Evolutionary conservation across 2,797 vertebrate species (phyloP), one percentile per base, ranked within the genome.

Genomic region (Phylloscopus collybita): DNA sequence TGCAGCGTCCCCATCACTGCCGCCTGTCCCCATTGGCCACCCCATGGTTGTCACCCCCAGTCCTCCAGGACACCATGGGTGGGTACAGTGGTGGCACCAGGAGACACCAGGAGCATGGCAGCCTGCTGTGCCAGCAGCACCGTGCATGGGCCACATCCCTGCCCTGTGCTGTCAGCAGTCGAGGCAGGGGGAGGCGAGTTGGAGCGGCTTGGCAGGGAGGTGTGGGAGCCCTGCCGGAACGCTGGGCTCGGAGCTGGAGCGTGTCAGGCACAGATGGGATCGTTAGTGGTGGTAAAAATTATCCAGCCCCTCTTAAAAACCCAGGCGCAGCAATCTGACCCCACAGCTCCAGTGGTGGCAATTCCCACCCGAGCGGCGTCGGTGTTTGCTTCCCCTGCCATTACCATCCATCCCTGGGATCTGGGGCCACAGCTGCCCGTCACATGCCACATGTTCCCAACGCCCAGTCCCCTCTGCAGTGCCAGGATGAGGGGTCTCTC

Each of bases 221-320:
- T 66, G 73, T 40, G 85, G 62, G 79, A 83, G 73, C 34, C 42
- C 49, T 56, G 76, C 88, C 2, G 57, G 80, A 88, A 62, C 25
- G 1, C 59, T 11, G 26, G 82, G 83, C 88, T 83, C 1, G n/a
- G 94, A 94, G 90, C 95, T 86, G 95, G 92, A 94, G 88, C 84
- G 22, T 92, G 86, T 86, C 84, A 69, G 67, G 60, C 66, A 64
- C 91, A 90, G 91, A 91, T 90, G 91, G 91, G 91, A 92, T 93
- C 8, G 40, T 95, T 89, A 86, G 73, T 21, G 79, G 59, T 82
- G 94, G 86, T 87, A 76, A 89, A 92, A 94, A 93, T 76, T 64
- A 93, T 60, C 92, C 92, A 86, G 74, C 91, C 78, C 92, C 92
- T 92, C 78, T 86, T 88, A 57, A 90, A 96, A 95, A 59, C 78